Base-by-base conservation (phyloP, 2,888 invertebrate genomes). In the Pristionchus maxplancki region DNA sequence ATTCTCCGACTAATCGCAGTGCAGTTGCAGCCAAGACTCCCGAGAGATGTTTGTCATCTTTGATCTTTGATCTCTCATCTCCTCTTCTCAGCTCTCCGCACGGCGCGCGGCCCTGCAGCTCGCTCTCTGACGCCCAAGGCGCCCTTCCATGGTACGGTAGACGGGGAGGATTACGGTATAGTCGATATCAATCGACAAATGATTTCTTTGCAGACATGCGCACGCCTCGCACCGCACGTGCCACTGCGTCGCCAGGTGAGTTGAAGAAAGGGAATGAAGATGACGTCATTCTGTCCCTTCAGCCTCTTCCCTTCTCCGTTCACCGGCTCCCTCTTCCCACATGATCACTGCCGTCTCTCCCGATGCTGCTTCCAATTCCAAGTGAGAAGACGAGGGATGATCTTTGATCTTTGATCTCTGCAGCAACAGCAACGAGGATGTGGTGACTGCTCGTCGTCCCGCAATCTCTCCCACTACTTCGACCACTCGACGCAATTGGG, bases 11-110 rank as follows among this genome's bases (percentile, higher is more conserved):
- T 9, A 78, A 8, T 44, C 78, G 44, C 78, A 48, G 40, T 28
- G 44, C 78, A 11, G 13, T 78, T 28, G 78, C 78, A 44, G 44
- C 71, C 78, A 78, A 78, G 78, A 78, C 44, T 24, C 78, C 78
- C 78, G 78, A 78, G 78, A 78, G 78, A 78, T 78, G 78, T 78
- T 44, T n/a, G 78, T 44, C 48, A 44, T 78, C 74, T 74, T 74
- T 40, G 44, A 28, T 78, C 37, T 44, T 28, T 78, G 78, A 44
- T 40, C 44, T 74, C 20, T 74, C 6, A 78, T 78, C 44, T 15
- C 34, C 11, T n/a, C 40, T 48, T 24, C 15, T 24, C 78, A 78
- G 78, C 78, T 78, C 3, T 78, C 13, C 78, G 44, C 48, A 78
- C 78, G 24, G 78, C 78, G 3, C 44, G 78, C 28, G 78, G 44